Evolutionary conservation across 2,113 vertebrate species (phyloP).

Genomic region (Chionis minor): DNA sequence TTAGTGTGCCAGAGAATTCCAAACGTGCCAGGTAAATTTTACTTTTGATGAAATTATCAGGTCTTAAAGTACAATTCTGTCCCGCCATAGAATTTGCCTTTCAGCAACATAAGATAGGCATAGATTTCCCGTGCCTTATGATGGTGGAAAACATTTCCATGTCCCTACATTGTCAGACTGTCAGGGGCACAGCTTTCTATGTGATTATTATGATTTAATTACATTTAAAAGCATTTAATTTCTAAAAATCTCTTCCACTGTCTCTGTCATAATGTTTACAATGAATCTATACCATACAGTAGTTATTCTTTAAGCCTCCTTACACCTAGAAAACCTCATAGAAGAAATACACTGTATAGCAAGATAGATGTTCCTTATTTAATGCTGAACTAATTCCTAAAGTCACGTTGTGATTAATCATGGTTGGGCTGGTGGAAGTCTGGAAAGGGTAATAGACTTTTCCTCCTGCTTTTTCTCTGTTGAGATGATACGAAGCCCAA

Average conservation of each 20-base stretch:
- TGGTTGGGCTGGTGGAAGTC: neutral
- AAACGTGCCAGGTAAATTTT: neutral
- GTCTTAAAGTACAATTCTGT: neutral
- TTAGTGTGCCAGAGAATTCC: neutral
- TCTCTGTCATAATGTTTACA: conserved; percentile 49
- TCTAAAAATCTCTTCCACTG: neutral
- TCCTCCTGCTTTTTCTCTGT: neutral
- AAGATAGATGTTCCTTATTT: neutral
- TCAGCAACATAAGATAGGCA: neutral
- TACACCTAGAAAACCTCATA: neutral
- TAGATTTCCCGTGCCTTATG: neutral
- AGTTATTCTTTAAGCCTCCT: neutral
- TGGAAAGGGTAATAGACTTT: neutral
- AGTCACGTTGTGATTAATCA: neutral
- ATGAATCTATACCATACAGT: neutral
- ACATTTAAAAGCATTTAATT: conserved; percentile 21
- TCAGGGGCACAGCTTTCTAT: neutral
- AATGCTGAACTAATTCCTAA: neutral
- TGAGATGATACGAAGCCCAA: neutral
- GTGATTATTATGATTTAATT: conserved; percentile 29
- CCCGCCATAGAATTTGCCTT: neutral
- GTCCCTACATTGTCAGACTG: conserved; percentile 9
- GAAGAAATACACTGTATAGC: neutral
- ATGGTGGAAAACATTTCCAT: neutral
- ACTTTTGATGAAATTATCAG: neutral